Base-by-base conservation (phyloP, 2,113 vertebrate species). In the Hepsetus odoe region DNA sequence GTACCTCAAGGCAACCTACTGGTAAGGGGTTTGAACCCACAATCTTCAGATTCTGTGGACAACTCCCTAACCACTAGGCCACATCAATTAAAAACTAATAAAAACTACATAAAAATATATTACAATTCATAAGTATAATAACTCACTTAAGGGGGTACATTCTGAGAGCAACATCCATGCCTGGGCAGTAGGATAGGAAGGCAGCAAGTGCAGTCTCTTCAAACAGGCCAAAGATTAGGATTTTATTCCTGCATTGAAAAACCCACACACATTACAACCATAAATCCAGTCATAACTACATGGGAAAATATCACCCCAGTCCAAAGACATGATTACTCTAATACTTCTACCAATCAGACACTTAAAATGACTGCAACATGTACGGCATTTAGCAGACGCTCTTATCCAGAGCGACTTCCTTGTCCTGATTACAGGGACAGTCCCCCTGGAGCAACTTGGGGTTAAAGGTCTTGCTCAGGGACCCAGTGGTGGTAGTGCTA, bases 141-240 rank as follows among this genome's bases (percentile, higher is more conserved):
- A 88, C 92, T 90, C 76, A 94, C 93, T 93, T 94, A 35, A 94
- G 91, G 35, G 93, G 93, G 84, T 94, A 94, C 93, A 94, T 94
- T 83, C 93, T 89, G 62, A 94, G 92, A 30, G 93, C 93, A 0
- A 94, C 88, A 58, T 93, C 93, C 93, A 94, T 94, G 79, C 93
- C 93, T 0, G 93, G 93, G 85, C 93, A 94, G 80, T 94, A 94
- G 2, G 93, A 94, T 66, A 94, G 89, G 85, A 94, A 94, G 18
- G 93, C 93, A 5, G 93, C 93, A 77, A 94, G 85, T n/a, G 93
- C 93, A 0, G 93, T 94, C 83, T 94, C 93, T 79, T 94, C 93
- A 81, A 94, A 94, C 77, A 94, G 86, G 1, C 93, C 93, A 38
- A 94, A 94, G 86, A 94, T 94, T 74, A 94, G 91, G 72, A 94